Evolutionary conservation across 2,888 invertebrate genomes (phyloP), one percentile per base, ranked within the genome.

Genomic region (Griposia aprilina): DNA sequence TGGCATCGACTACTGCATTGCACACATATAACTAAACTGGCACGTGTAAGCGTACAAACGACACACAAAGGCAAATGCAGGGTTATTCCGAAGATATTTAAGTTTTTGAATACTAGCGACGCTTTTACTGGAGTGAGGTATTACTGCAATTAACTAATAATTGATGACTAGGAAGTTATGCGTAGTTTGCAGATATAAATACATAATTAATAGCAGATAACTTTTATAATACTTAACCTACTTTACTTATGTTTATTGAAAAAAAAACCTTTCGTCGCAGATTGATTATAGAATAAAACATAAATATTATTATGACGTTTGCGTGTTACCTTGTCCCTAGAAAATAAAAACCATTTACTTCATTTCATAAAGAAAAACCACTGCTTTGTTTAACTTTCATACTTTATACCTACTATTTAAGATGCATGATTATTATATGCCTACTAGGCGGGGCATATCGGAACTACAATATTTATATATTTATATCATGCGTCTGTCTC

Each of bases 1-100:
- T 88, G 85, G 89, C 87, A 88, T 78, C 81, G 70, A 88, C 80
- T 81, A 89, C 88, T 89, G 91, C 91, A 90, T 87, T 89, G 91
- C 93, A 93, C 92, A 92, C 93, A 92, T 76, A 78, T 82, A 75
- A 80, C 69, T 48, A 23, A 82, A 67, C 66, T 89, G 93, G 91
- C 93, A 93, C 93, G 93, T 93, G 93, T 93, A 93, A 93, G 90
- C 88, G 81, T 90, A 83, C 85, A 71, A 59, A 85, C 85, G 89
- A 86, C 92, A 88, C 91, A 90, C 87, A 83, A 80, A 84, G 69
- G 71, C 84, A 88, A 73, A 74, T 69, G 85, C 55, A 84, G 87
- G 82, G 86, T 83, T 89, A 90, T 90, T 88, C 90, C 72, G 80
- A 80, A 85, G 78, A 69, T n/a, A 45, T 69, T 59, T 55, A 65